phyloP scores from a whole-genome alignment of 2,113 vertebrate species.

The Macheiramphus alcinus region DNA sequence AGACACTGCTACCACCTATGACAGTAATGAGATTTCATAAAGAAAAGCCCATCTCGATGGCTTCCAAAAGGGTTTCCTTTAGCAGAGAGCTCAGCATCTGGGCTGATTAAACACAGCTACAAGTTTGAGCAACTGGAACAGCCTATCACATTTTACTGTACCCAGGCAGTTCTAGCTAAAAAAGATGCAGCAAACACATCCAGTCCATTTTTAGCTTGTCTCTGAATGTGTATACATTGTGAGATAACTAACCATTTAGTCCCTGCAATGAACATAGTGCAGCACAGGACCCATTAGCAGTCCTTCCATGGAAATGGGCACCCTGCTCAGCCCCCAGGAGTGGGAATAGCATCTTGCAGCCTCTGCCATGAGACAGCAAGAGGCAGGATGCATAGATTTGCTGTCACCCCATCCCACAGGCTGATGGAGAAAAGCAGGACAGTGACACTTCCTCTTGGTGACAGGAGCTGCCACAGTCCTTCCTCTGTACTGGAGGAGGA shows the following conservation, averaged over 20 bases:
- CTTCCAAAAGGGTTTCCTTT: slow-evolving; percentile 33
- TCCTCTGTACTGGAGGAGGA: background rate
- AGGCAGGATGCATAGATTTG: background rate
- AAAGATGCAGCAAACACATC: background rate
- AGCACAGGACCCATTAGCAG: background rate
- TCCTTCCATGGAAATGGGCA: background rate
- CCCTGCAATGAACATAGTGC: background rate
- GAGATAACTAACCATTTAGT: background rate
- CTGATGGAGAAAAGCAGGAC: background rate
- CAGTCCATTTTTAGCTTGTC: background rate
- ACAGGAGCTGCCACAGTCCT: background rate
- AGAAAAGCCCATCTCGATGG: background rate
- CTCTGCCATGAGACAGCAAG: background rate
- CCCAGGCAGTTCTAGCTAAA: background rate
- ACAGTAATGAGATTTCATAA: slow-evolving; percentile 11
- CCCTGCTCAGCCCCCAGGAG: background rate
- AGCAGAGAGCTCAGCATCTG: background rate
- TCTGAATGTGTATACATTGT: background rate
- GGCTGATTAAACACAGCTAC: slow-evolving; percentile 6
- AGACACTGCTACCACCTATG: slow-evolving; percentile 23
- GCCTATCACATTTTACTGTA: background rate
- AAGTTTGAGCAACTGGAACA: background rate
- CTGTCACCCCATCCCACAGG: background rate
- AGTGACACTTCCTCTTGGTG: background rate
- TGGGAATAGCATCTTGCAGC: background rate